Conservation (phyloP, 1,140 invertebrate genomes). For the Cataglyphis hispanica region DNA sequence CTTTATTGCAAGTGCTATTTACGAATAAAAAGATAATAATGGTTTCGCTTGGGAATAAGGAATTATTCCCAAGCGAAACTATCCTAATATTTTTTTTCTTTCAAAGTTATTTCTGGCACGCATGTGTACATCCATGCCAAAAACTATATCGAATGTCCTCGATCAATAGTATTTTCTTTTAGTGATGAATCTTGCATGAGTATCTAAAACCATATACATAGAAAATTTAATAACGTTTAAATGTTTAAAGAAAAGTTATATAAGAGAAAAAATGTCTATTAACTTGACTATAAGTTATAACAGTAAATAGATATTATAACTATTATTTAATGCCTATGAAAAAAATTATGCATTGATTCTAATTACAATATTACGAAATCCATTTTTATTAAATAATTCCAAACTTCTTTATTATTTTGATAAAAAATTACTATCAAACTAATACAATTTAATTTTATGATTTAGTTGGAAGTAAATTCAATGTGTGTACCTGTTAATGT, state of each 20-base stretch:
- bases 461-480: not conserved
- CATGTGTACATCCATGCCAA: constrained; percentile 11
- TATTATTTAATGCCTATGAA: not conserved
- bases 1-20: constrained; percentile 26
- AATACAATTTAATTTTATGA: not conserved
- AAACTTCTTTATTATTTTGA: constrained; percentile 4
- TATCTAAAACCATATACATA: not conserved
- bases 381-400: not conserved
- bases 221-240: constrained; percentile 21
- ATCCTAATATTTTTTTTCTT: constrained; percentile 12
- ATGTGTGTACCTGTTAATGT: not conserved
- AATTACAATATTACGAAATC: not conserved
- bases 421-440: not conserved
- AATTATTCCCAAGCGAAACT: not conserved
- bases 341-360: not conserved
- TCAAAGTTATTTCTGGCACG: not conserved
- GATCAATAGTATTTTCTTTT: constrained; percentile 41
- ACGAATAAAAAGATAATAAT: constrained; percentile 7
- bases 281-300: not conserved
- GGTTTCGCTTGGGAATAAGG: no score
- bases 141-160: not conserved
- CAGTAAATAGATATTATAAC: not conserved
- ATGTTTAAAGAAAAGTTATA: not conserved
- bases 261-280: not conserved
- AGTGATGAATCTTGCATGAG: not conserved